phyloP scores from a whole-genome alignment of 2,113 vertebrate genomes.

The Cyprinodon tularosa region DNA sequence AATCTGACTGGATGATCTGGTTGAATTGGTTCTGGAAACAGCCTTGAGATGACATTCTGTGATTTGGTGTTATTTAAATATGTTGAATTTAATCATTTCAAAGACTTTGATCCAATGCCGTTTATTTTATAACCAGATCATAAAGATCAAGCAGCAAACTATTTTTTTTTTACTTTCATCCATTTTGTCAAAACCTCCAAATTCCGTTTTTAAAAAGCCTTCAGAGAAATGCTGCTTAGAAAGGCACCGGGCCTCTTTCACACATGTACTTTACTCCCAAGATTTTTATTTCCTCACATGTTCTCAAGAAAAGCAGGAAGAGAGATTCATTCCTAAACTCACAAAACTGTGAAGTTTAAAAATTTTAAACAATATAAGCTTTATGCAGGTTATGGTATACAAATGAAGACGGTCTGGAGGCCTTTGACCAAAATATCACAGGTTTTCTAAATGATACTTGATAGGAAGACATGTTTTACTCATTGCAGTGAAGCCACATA shows the following conservation, averaged over 20 bases:
- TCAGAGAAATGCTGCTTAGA: too few species aligned
- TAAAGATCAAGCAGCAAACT: not conserved
- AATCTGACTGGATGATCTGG: too few species aligned
- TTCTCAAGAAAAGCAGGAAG: too few species aligned
- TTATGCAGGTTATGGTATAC: slow-evolving; percentile 9
- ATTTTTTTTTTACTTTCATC: not conserved
- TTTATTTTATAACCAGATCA: not conserved
- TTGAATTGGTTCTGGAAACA: too few species aligned
- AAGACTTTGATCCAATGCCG: not conserved
- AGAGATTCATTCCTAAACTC: not conserved
- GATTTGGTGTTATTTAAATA: too few species aligned
- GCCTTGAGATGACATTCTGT: too few species aligned
- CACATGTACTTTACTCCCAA: too few species aligned
- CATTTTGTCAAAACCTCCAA: not conserved
- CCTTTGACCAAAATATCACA: slow-evolving; percentile 12
- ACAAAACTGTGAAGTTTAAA: not conserved
- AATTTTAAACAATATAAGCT: not conserved
- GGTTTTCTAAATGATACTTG: not conserved
- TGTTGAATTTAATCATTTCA: not conserved
- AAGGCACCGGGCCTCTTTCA: too few species aligned
- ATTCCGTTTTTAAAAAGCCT: not conserved
- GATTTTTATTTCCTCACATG: too few species aligned
- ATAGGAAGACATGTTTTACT: slow-evolving; percentile 28
- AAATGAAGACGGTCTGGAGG: slow-evolving; percentile 23
- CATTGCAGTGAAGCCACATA: slow-evolving; percentile 14